Base-by-base conservation (phyloP, 2,797 vertebrate species). In the Sebastes minor region DNA sequence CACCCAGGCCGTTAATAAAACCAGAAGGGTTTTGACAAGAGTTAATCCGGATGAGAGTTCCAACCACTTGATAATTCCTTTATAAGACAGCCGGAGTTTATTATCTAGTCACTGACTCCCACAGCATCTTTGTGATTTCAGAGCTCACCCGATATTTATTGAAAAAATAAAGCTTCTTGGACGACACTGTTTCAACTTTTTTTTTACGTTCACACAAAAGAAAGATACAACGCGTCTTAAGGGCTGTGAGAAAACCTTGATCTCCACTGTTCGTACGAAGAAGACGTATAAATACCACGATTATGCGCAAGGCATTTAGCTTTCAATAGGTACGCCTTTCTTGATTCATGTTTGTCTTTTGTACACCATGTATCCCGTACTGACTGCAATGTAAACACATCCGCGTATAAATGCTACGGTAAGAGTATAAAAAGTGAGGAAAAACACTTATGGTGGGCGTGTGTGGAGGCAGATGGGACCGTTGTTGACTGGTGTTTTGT, bases 161-260 rank as follows among this genome's bases (percentile, higher is more conserved):
- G 28, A 65, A 66, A 60, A 77, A 71, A 75, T 18, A 82, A 80
- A 74, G 30, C n/a, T 12, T 65, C 64, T 57, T 62, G 63, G 52
- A 6, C 2, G 18, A 69, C 33, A 32, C 3, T 1, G 5, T 22
- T 10, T 67, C n/a, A 11, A 3, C 11, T 46, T 69, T 57, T 42
- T 56, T 12, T 42, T 42, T 42, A 38, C 2, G 0, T 57, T 42
- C 38, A 38, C 35, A 38, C 35, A 0, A 42, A 42, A 42, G 11
- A 27, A 38, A 22, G 60, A 35, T 12, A 38, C 13, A 0, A 2
- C 11, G 3, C 9, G 27, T 16, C 28, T 27, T 3, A 23, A 22
- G 9, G 59, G 18, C 59, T 32, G 60, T 49, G 22, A 46, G 3
- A 80, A 28, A 1, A 16, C 23, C 28, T 9, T 8, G 25, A 38